Conservation (phyloP, 2,797 vertebrate genomes). For the Enteromius argenteus region DNA sequence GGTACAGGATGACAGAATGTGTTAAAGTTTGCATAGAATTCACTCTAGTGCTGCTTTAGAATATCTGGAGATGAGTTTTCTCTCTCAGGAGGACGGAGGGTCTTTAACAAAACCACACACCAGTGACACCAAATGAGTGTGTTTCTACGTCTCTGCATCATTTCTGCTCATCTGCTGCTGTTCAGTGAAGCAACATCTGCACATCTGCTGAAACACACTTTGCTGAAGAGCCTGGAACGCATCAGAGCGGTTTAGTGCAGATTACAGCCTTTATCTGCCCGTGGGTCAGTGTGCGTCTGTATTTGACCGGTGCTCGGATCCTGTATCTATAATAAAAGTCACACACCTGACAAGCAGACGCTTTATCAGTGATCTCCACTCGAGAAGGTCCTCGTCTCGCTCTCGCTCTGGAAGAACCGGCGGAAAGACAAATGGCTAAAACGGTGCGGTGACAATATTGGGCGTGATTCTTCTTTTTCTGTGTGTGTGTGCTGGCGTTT, state of each 20-base stretch:
- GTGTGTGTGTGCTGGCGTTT: constrained; percentile 68
- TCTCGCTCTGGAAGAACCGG: constrained; percentile 38
- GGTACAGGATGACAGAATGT: neutral
- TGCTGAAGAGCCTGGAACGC: neutral
- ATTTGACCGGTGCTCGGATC: constrained; percentile 27
- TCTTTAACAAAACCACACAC: neutral
- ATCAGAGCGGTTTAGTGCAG: constrained; percentile 20
- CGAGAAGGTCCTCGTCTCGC: constrained; percentile 26
- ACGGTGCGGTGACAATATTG: constrained; percentile 54
- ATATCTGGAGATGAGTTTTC: neutral
- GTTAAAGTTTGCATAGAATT: neutral
- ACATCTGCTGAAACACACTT: constrained; percentile 33
- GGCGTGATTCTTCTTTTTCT: constrained; percentile 55
- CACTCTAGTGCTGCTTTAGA: neutral
- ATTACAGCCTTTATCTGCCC: neutral
- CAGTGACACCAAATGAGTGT: neutral
- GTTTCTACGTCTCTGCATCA: neutral
- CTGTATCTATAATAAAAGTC: constrained; percentile 54
- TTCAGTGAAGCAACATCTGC: constrained; percentile 30
- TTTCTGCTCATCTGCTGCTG: constrained; percentile 21
- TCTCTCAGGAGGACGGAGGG: neutral
- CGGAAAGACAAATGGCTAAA: constrained; percentile 53
- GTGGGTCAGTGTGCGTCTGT: neutral
- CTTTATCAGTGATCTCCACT: constrained; percentile 41
- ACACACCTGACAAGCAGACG: constrained; percentile 40